Evolutionary conservation across 1,140 invertebrate genomes (phyloP).

Genomic region (Melipona quadrifasciata): DNA sequence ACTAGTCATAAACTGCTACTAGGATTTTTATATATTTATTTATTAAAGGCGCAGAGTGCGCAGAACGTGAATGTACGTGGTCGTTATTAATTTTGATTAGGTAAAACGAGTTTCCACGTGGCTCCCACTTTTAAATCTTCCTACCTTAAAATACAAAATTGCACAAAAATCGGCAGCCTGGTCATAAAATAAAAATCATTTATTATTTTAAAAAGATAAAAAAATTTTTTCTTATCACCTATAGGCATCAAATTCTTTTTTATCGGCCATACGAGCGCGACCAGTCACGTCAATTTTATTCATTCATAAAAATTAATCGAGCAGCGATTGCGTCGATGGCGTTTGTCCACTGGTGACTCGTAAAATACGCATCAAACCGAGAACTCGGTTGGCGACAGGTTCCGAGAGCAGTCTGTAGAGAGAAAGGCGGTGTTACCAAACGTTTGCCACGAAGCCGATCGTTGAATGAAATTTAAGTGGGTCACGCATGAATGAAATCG

Average conservation of each 20-base stretch:
- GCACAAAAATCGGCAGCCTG: too few relatives aligned
- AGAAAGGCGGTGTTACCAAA: slow-evolving; percentile 66
- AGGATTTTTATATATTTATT: too few relatives aligned
- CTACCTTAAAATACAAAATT: too few relatives aligned
- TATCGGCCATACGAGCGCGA: too few relatives aligned
- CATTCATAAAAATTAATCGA: not conserved
- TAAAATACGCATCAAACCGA: not conserved
- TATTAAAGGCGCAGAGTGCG: too few relatives aligned
- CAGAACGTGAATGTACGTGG: too few relatives aligned
- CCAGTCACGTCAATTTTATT: not conserved
- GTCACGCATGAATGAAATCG: slow-evolving; percentile 75
- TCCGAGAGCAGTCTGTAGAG: slow-evolving; percentile 42
- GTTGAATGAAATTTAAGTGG: slow-evolving; percentile 74
- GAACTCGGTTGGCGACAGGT: slow-evolving; percentile 37
- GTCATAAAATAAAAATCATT: not conserved
- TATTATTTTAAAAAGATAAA: not conserved
- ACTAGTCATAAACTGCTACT: not conserved
- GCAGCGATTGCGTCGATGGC: not conserved
- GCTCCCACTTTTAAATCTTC: too few relatives aligned
- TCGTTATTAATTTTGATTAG: too few relatives aligned
- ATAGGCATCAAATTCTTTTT: not conserved
- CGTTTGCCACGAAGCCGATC: slow-evolving; percentile 52
- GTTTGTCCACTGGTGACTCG: not conserved
- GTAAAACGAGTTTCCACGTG: too few relatives aligned
- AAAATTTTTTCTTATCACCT: not conserved